Evolutionary conservation across 53 echinoderm and acorn worm species (phyloP), one percentile per base, ranked within the genome.

Genomic region (Zoroaster sp.): DNA sequence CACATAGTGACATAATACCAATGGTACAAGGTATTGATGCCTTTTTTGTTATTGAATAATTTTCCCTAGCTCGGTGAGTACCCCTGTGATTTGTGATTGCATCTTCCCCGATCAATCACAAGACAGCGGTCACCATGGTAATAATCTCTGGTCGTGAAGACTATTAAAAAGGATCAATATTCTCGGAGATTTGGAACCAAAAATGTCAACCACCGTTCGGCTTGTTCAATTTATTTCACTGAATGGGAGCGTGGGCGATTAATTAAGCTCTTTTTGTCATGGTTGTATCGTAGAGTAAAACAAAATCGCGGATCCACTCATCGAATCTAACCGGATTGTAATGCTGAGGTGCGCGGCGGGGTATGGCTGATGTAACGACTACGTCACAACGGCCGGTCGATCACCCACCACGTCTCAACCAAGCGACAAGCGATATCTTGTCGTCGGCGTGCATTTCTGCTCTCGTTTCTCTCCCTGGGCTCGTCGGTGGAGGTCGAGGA

Each of bases 401-500:
- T 31, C 79, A 79, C 79, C 79, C 53, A 79, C 13, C 59, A 63
- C 79, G 36, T 13, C 18, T 31, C 71, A 71, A 32, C 38, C 38
- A 12, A 12, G 35, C 34, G 35, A 18, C 35, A 37, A 71, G 33
- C 12, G 38, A 38, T 71, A 28, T 35, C n/a, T n/a, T n/a, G n/a
- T n/a, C n/a, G n/a, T n/a, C n/a, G n/a, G n/a, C n/a, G n/a, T n/a
- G n/a, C n/a, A n/a, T n/a, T n/a, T n/a, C n/a, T n/a, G n/a, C 63
- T 25, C 30, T 7, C 63, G 63, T 59, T n/a, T n/a, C n/a, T n/a
- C n/a, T n/a, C 63, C 63, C 63, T 59, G 9, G 10, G 63, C 28
- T 59, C 3, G 47, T 55, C 17, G 54, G 23, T 59, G 63, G 63
- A 25, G 30, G 63, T 54, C 28, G 7, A 2, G 63, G 63, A 21